Conservation (phyloP, 2,797 vertebrate species). For the Chaetophractus vellerosus region DNA sequence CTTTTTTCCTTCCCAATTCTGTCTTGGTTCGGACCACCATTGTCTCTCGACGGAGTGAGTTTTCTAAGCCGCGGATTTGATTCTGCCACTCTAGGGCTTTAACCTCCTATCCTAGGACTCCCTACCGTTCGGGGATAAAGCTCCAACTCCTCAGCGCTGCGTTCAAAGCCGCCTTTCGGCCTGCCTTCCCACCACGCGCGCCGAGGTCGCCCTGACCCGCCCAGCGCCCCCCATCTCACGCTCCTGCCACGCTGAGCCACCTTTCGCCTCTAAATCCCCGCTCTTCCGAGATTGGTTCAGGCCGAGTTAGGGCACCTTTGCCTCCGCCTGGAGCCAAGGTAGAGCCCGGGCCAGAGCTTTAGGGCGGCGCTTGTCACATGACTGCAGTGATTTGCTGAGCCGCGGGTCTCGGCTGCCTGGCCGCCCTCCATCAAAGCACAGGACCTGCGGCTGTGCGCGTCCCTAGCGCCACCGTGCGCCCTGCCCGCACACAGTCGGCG, state of each 20-base stretch:
- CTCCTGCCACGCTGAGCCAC: rapidly evolving
- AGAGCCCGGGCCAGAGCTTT: rapidly evolving
- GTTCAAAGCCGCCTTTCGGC: background rate
- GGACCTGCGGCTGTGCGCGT: background rate
- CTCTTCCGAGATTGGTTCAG: background rate
- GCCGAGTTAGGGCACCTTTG: background rate
- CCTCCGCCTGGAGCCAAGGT: background rate
- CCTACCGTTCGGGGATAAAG: background rate
- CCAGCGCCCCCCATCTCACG: no score
- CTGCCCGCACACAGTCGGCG: no score
- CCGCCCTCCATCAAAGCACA: background rate
- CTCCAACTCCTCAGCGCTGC: background rate
- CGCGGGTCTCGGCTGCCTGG: background rate
- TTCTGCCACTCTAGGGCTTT: background rate
- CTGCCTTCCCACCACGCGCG: background rate
- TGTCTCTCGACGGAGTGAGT: background rate
- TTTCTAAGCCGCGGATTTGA: background rate
- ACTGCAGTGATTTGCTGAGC: background rate
- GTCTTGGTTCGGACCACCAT: background rate
- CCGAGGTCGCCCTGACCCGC: rapidly evolving
- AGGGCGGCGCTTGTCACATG: slow-evolving; percentile 8
- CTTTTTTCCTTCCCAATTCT: background rate
- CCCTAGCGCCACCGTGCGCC: background rate
- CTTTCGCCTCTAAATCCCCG: background rate
- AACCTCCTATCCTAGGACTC: no score